Base-by-base conservation (phyloP, 2,888 invertebrate species). In the Unio delphinus region DNA sequence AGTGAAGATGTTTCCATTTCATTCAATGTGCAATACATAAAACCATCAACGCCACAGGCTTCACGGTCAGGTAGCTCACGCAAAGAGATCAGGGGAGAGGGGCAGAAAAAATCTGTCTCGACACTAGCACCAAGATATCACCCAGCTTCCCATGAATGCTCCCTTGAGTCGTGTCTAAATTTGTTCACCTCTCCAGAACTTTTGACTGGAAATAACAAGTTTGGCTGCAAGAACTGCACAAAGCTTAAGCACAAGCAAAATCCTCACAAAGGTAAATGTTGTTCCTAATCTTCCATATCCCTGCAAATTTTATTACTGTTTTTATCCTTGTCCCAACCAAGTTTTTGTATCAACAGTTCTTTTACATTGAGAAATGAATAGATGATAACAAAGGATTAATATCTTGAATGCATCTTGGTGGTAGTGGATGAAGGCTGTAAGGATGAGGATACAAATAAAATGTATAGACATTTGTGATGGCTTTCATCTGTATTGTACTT, bases 111-210 rank as follows among this genome's bases (percentile, higher is more conserved):
- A 55, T 78, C 81, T 30, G 74, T 81, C 54, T 78, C 71, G 56
- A 76, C 80, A 11, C 67, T 80, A 15, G 70, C 76, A 55, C 78
- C 93, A 0, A 92, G 95, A 26, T 88, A 89, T 72, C 88, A 89
- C 62, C 85, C 88, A 62, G 80, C 84, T 18, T 83, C 95, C 30
- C 93, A 87, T 55, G 90, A 90, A 75, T 91, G 91, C 74, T 90
- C 90, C 0, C 79, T 98, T 65, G 94, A 95, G 83, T 95, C 96
- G 0, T 98, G 97, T 88, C 93, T 99, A 67, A 95, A 95, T 86
- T 95, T 96, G 89, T 98, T 98, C 90, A 98, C 97, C 0, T 94
- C 95, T 0, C 92, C 95, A 23, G 98, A 99, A 89, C 91, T 96
- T 28, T 93, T 99, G 90, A 95, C 95, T 0, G 98, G 96, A 0